These are phyloP conservation scores for Gastrophysa polygoni DNA, from an alignment of 2,888 invertebrate genomes.

Conservation along the genomic window DNA sequence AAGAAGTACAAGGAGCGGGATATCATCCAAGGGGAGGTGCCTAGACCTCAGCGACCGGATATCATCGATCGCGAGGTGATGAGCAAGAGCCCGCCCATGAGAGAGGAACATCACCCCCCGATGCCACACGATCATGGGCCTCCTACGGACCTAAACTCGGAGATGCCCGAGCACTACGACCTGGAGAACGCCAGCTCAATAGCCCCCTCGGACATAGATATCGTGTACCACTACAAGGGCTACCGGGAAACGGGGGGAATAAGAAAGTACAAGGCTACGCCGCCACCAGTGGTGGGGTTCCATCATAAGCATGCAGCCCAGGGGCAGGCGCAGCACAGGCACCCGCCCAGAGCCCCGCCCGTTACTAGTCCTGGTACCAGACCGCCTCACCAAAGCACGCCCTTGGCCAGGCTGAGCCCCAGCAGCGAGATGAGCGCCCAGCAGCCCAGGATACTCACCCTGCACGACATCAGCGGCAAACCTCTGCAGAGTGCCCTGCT, in stretches of 20 bases:
- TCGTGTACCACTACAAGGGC: slow-evolving; percentile 95
- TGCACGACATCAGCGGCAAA: slow-evolving; percentile 93
- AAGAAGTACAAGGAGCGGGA: slow-evolving; percentile 85
- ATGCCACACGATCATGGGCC: slow-evolving; percentile 73
- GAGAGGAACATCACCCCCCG: slow-evolving; percentile 81
- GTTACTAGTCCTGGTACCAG: slow-evolving; percentile 59
- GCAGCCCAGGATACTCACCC: slow-evolving; percentile 88
- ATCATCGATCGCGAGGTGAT: slow-evolving; percentile 91
- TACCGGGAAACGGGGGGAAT: slow-evolving; percentile 82
- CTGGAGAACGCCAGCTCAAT: slow-evolving; percentile 97
- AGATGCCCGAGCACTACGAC: slow-evolving; percentile 92
- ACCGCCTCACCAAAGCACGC: slow-evolving; percentile 87
- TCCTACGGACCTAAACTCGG: slow-evolving; percentile 75
- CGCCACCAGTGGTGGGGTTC: slow-evolving; percentile 78
- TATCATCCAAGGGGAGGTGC: slow-evolving; percentile 67
- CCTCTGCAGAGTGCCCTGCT: slow-evolving; percentile 87
- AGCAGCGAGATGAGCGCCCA: slow-evolving; percentile 91
- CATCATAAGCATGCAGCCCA: slow-evolving; percentile 76
- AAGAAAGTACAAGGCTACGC: slow-evolving; percentile 86
- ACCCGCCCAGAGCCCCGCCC: slow-evolving; percentile 76
- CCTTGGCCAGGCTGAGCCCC: slow-evolving; percentile 86
- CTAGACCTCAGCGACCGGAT: slow-evolving; percentile 86
- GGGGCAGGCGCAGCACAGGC: slow-evolving; percentile 73
- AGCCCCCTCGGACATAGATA: slow-evolving; percentile 96
- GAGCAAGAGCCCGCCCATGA: slow-evolving; percentile 79